Evolutionary conservation across 1,140 invertebrate species (phyloP), one percentile per base, ranked within the genome.

Genomic region (Pogonomyrmex californicus): DNA sequence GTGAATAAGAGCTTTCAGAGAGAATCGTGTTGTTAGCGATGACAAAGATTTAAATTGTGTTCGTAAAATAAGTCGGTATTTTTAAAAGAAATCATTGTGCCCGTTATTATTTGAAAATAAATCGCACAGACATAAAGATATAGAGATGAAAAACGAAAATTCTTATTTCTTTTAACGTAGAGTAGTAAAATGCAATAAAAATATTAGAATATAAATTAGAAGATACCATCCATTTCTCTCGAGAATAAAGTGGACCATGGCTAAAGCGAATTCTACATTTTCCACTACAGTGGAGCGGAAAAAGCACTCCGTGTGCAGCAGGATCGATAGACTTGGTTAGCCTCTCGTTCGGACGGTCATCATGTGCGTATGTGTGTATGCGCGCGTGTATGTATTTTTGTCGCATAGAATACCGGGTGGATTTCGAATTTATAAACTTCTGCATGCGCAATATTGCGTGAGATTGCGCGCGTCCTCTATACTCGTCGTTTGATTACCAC

Each of bases 391-490:
- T 49, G 38, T 36, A 78, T 49, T 36, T 47, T 17, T 41, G 2
- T 62, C 14, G 10, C 41, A 36, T 12, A 63, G 7, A 41, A 23
- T 23, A 44, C 9, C 58, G 41, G 63, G 14, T 38, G 66, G 66
- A 68, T 90, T 90, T 77, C 68, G 81, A 90, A 90, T 91, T 88
- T 88, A 87, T 91, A 85, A 90, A 90, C 86, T 91, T 87, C 23
- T 91, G 54, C 87, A 91, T 86, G 85, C 71, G 89, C 81, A 78
- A 89, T 91, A 89, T 88, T 85, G 87, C 85, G 81, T 62, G 90
- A 91, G 87, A 88, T 82, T 87, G 87, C 56, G 68, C 63, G 66
- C 78, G 49, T 85, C 33, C 78, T 78, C 63, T 76, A 81, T 66
- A 75, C 56, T 4, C 30, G 54, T 49, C 58, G 68, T n/a, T 91